Evolutionary conservation across 2,113 vertebrate genomes (phyloP).

Genomic region (Anas platyrhynchos): DNA sequence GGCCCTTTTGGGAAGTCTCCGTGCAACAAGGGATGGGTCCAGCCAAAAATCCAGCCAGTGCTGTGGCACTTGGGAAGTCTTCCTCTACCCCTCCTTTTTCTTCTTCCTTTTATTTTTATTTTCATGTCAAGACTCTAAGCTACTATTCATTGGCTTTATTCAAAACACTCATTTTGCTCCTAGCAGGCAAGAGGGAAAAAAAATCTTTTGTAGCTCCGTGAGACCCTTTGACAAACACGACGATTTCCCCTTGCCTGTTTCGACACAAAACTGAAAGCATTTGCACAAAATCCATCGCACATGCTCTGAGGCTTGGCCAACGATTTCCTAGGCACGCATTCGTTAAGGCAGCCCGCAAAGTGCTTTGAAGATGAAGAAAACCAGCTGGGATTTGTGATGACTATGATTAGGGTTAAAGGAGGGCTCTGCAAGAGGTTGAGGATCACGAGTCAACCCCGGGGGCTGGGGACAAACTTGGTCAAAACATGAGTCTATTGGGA

Average conservation of each 20-base stretch:
- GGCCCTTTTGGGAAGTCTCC: not conserved
- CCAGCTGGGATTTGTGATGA: not conserved
- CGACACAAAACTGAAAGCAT: not conserved
- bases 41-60: not conserved
- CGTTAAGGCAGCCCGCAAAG: not conserved
- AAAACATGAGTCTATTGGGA: not conserved
- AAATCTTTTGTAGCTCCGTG: not conserved
- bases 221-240: not conserved
- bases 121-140: not conserved
- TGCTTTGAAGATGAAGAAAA: not conserved
- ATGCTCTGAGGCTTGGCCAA: not conserved
- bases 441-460: not conserved
- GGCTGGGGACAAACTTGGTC: not conserved
- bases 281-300: not conserved
- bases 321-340: not conserved
- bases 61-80: not conserved
- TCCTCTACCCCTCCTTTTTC: not conserved
- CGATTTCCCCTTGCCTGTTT: not conserved
- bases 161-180: slow-evolving; percentile 24
- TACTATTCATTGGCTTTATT: not conserved
- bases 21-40: not conserved
- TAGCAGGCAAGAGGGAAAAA: not conserved
- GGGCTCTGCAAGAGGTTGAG: not conserved
- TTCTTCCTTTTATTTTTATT: not conserved
- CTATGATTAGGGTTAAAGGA: not conserved